Evolutionary conservation across 2,113 vertebrate species (phyloP), one percentile per base, ranked within the genome.

Genomic region (Coregonus clupeaformis): DNA sequence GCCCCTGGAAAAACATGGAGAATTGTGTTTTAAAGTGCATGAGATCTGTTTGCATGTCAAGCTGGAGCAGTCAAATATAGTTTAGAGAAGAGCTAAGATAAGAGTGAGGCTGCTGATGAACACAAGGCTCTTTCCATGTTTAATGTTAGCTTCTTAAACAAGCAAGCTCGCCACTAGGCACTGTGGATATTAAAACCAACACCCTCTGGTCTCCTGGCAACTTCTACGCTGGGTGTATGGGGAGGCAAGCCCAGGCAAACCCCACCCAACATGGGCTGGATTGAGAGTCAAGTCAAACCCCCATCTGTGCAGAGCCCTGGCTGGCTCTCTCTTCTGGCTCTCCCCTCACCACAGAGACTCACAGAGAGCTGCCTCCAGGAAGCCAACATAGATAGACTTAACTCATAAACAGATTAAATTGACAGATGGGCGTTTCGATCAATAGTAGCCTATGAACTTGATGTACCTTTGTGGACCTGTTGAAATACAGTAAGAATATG

Each of bases 161-260:
- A 85, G 76, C 73, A 57, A 77, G 80, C 76, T 71, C 2, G 36
- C 36, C 36, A 42, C 76, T 71, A 70, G 84, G 78, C 47, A 52
- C 36, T 74, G 36, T 42, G 36, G 36, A 42, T 42, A 86, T 90
- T 90, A 91, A 85, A 89, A 86, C 77, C 77, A 88, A 85, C 88
- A 86, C 85, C 82, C 86, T 86, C 80, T 77, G 77, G 89, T 89
- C 85, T 91, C 90, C 80, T 89, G 86, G 88, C 92, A 91, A 91
- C 89, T 75, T 75, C 68, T 74, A 16, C 55, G 69, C 32, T 36
- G 32, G 6, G 32, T 36, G 6, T 83, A 80, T 32, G 29, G 7
- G 36, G 9, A 36, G 6, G 32, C 82, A 87, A 86, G 77, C 81
- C 36, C 32, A 75, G 81, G 18, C 30, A 67, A 68, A 81, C 76